phyloP scores from a whole-genome alignment of 2,113 vertebrate genomes.

The Melanerpes formicivorus region DNA sequence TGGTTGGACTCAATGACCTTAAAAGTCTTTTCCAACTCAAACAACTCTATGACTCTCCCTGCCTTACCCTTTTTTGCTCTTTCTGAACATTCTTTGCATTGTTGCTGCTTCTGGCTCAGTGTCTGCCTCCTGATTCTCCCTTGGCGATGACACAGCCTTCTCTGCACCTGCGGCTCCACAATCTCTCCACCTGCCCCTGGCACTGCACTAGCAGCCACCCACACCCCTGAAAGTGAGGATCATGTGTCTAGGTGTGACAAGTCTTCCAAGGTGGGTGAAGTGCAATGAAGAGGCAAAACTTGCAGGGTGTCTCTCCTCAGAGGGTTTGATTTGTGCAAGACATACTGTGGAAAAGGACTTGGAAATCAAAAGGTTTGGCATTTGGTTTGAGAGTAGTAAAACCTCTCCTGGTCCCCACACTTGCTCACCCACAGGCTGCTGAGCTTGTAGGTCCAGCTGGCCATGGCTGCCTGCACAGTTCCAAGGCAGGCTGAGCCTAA shows the following conservation, averaged over 20 bases:
- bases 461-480: not conserved
- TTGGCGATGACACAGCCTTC: not conserved
- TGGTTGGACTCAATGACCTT: not conserved
- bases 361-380: not conserved
- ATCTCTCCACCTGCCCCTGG: not conserved
- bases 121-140: not conserved
- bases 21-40: not conserved
- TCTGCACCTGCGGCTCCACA: not conserved
- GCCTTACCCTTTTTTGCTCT: not conserved
- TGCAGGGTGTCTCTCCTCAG: not conserved
- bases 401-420: not conserved
- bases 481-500: not conserved
- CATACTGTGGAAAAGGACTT: not conserved
- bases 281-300: not conserved
- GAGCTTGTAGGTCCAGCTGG: not conserved
- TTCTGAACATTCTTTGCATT: not conserved
- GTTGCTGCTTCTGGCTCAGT: not conserved
- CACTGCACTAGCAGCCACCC: not conserved
- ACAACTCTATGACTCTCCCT: not conserved
- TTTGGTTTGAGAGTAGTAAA: not conserved
- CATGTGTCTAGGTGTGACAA: not conserved
- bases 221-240: not conserved
- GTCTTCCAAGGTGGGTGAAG: not conserved
- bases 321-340: not conserved
- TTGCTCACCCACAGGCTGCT: not conserved